These are phyloP conservation scores for Trogon surrucura DNA, from an alignment of 2,113 vertebrate genomes.

Conservation along the genomic window DNA sequence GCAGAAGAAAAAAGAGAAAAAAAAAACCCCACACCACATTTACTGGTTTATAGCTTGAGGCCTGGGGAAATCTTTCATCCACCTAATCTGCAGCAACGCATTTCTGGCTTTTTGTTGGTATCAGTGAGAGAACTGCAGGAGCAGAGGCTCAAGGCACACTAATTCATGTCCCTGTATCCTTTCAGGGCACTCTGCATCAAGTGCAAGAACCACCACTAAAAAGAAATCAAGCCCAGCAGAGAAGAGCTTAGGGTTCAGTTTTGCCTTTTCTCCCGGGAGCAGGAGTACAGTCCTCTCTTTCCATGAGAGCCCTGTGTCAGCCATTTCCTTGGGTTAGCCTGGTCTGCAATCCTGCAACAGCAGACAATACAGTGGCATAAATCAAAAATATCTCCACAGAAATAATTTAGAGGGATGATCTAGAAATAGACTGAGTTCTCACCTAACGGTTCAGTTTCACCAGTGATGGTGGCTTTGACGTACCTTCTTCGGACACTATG, in stretches of 20 bases:
- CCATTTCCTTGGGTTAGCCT: not conserved
- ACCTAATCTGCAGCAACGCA: not conserved
- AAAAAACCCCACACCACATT: not conserved
- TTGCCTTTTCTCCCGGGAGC: not conserved
- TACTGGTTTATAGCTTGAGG: not conserved
- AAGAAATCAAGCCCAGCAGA: not conserved
- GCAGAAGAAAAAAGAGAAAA: not conserved
- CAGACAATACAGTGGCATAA: not conserved
- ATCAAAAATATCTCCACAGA: constrained; percentile 4
- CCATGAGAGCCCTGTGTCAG: not conserved
- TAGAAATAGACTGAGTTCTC: constrained; percentile 28
- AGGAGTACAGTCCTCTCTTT: not conserved
- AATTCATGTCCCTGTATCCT: not conserved
- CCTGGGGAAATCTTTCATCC: not conserved
- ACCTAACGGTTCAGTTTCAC: not conserved
- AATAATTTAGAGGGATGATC: not conserved
- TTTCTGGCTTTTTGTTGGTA: not conserved
- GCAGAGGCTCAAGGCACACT: not conserved
- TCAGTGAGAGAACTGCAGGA: not conserved
- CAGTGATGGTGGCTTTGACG: not conserved
- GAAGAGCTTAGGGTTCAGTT: not conserved
- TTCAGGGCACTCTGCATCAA: not conserved
- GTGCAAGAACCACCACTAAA: not conserved
- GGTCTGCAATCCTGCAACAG: not conserved
- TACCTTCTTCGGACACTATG: not conserved